Percentiles rank a stretch among this genome's conserved stretches.
Conservation (phyloP, 1,140 invertebrate species). For the Stenopsyche tienmushanensis region DNA sequence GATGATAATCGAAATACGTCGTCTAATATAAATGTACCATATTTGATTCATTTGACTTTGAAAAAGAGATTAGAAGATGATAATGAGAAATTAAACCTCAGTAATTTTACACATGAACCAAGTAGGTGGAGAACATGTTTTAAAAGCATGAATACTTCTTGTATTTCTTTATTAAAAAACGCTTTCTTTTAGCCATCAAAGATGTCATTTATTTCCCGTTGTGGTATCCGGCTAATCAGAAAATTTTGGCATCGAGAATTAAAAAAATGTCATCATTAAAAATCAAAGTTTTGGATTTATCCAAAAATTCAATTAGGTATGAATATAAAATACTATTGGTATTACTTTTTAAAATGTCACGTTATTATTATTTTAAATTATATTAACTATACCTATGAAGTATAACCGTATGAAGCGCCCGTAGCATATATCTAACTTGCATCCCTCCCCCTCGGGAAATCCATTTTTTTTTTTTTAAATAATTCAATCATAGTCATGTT, state of each 20-base stretch:
- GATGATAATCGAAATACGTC: neutral
- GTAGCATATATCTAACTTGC: no score
- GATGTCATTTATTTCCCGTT: constrained; percentile 29
- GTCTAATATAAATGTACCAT: neutral
- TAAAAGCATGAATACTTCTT: neutral
- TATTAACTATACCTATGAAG: no score
- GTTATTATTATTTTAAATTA: neutral
- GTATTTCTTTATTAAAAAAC: neutral
- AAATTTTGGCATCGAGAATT: constrained; percentile 16
- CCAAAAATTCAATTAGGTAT: constrained; percentile 26
- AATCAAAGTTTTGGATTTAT: constrained; percentile 22
- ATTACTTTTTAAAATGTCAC: no score
- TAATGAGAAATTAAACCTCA: neutral
- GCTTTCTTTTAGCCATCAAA: constrained; percentile 18
- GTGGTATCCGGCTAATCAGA: constrained; percentile 32
- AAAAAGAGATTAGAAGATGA: neutral
- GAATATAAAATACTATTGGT: no score
- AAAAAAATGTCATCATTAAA: constrained; percentile 5
- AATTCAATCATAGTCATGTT: no score
- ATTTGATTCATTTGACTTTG: neutral
- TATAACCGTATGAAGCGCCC: no score
- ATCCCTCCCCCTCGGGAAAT: no score
- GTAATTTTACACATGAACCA: neutral
- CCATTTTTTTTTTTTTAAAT: no score
- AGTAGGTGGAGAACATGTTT: neutral